Evolutionary conservation across 1,140 invertebrate genomes (phyloP), one percentile per base, ranked within the genome.

Genomic region (Hycleus cichorii): DNA sequence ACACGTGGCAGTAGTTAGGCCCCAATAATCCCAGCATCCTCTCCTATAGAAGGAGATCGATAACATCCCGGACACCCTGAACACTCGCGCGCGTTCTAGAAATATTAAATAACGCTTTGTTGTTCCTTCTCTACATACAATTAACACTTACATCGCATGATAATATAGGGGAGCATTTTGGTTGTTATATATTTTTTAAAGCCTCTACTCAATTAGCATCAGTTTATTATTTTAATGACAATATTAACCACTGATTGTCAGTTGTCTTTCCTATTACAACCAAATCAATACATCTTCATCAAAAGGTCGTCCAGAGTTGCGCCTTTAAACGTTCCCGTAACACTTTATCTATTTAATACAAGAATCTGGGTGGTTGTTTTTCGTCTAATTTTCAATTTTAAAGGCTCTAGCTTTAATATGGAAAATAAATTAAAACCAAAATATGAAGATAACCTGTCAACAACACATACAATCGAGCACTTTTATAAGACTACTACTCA

Each of bases 81-180:
- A 66, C 64, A 69, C 66, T 69, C 66, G 64, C 66, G 68, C 48
- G 48, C 58, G 62, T 32, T 39, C 40, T 11, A 42, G 47, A 47
- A 55, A 55, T 27, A 47, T 24, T 47, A 10, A 25, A 9, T 12
- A 24, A 10, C 12, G 45, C 18, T 11, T 45, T 42, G 4, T 4
- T 32, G 4, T 32, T 32, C 27, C 51, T 56, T 59, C 39, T 59
- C 54, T 64, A 67, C 56, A 59, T 64, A 66, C 59, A 61, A 64
- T 50, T 59, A 67, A 61, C 68, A 72, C 70, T 72, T 71, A 71
- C 70, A 70, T 72, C 69, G 63, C 49, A 68, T 64, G 60, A 55
- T 70, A 47, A 65, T 59, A 69, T 69, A 67, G 57, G 69, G 66
- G 57, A 66, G 67, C 64, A 68, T 66, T 68, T 32, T 32, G 4